Evolutionary conservation across 2,888 invertebrate genomes (phyloP).

Genomic region (Heteromurus nitidus): DNA sequence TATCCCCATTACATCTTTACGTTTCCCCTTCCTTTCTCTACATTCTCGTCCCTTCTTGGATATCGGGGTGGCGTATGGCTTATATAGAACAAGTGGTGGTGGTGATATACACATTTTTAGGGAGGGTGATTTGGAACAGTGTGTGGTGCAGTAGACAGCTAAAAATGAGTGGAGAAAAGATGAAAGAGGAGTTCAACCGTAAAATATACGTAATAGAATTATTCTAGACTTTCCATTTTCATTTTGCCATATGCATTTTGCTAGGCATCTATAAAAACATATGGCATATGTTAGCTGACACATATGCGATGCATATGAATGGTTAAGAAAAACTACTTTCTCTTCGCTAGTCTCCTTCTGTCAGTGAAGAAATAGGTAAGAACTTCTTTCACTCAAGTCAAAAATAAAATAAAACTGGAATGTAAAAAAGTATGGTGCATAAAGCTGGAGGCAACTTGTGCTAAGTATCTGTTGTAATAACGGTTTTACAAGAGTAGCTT

Average conservation of each 20-base stretch:
- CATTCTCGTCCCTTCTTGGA: background rate
- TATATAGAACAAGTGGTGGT: too few species aligned
- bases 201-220: constrained; percentile 22
- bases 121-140: background rate
- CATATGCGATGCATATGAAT: background rate
- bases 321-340: background rate
- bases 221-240: constrained; percentile 15
- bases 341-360: background rate
- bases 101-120: too few species aligned
- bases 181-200: constrained; percentile 12
- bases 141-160: constrained; percentile 18
- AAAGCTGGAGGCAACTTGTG: too few species aligned
- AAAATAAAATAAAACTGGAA: too few species aligned
- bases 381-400: too few species aligned
- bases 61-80: too few species aligned
- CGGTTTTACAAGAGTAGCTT: too few species aligned
- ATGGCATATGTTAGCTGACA: background rate
- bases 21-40: background rate
- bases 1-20: background rate
- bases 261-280: background rate
- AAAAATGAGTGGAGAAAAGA: constrained; percentile 6
- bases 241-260: background rate
- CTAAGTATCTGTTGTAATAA: too few species aligned
- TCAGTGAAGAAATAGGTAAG: too few species aligned
- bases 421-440: too few species aligned